Conservation (phyloP, 2,888 invertebrate genomes). For the Scaptomyza cyrtandrae region DNA sequence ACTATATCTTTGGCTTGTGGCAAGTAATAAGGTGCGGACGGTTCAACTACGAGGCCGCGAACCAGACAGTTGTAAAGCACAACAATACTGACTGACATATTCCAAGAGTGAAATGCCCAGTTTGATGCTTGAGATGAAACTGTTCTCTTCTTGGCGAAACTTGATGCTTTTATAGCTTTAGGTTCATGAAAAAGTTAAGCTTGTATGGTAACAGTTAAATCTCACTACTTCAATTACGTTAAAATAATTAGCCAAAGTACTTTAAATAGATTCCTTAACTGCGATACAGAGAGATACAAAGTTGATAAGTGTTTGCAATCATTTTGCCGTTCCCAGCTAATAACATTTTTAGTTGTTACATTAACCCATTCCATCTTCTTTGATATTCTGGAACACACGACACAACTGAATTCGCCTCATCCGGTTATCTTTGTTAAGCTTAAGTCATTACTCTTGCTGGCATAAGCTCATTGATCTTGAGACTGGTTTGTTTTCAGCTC, state of each 20-base stretch:
- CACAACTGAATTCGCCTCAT: neutral
- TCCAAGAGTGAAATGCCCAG: constrained; percentile 1
- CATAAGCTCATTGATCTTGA: neutral
- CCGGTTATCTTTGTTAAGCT: constrained; percentile 1
- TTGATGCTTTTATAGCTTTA: constrained; percentile 27
- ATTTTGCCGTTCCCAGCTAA: constrained; percentile 11
- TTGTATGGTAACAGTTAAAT: constrained; percentile 10
- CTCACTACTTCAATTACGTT: constrained; percentile 21
- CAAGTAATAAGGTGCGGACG: neutral
- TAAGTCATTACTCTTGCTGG: constrained; percentile 3
- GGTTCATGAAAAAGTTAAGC: constrained; percentile 12
- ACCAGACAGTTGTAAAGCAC: constrained; percentile 44
- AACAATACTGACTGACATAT: constrained; percentile 34
- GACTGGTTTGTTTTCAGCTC: neutral
- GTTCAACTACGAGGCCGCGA: constrained; percentile 19
- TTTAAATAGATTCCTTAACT: constrained; percentile 11
- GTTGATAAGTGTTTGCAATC: constrained; percentile 6
- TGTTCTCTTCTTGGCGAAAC: constrained; percentile 10
- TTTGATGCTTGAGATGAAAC: constrained; percentile 18
- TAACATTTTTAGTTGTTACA: constrained; percentile 11
- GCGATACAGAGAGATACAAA: neutral
- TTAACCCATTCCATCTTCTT: constrained; percentile 11
- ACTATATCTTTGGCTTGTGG: neutral
- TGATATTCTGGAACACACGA: neutral
- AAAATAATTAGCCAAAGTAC: constrained; percentile 31